Base-by-base conservation (phyloP, 92 coral and sea anemone species). In the Parazoanthus darwini region DNA sequence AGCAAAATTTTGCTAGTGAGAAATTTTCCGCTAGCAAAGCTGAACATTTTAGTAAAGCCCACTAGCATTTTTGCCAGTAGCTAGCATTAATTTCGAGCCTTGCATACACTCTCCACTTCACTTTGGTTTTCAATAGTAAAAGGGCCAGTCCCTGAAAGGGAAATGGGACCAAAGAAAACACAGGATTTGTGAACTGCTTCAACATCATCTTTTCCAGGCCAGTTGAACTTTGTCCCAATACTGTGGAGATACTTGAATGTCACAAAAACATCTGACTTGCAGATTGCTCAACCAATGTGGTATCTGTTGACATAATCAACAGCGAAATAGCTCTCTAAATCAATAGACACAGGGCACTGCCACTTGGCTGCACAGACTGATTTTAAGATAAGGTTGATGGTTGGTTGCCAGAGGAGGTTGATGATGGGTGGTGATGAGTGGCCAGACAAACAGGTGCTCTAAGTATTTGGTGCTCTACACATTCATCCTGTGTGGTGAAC, bases 281-380 rank as follows among this genome's bases (percentile, higher is more conserved):
- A 71, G 68, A 85, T 74, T 35, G 88, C 88, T 85, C 82, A 43
- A 36, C 81, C 88, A 85, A 85, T 74, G 79, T 85, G 71, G 79
- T 85, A 85, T 56, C 77, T 59, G 65, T 85, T 85, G 43, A 56
- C 88, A 74, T 85, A 85, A 72, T 77, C 72, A 71, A 85, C 79
- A 76, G 89, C 84, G 77, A 77, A 86, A 56, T 86, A 86, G 74
- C 51, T 54, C 15, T 86, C 74, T 26, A 77, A 38, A 33, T 77
- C 80, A 77, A 77, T 77, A 56, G 80, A 77, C 58, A 77, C 15
- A 29, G 80, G 80, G 54, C 33, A 39, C 80, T 8, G 44, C 59
- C 39, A 39, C 54, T 43, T 77, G 54, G 80, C 80, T 77, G 80
- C 33, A 77, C 22, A 39, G 54, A 77, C 33, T 39, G 26, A 39